Conservation (phyloP, 2,797 vertebrate genomes). For the Pteronotus mesoamericanus region DNA sequence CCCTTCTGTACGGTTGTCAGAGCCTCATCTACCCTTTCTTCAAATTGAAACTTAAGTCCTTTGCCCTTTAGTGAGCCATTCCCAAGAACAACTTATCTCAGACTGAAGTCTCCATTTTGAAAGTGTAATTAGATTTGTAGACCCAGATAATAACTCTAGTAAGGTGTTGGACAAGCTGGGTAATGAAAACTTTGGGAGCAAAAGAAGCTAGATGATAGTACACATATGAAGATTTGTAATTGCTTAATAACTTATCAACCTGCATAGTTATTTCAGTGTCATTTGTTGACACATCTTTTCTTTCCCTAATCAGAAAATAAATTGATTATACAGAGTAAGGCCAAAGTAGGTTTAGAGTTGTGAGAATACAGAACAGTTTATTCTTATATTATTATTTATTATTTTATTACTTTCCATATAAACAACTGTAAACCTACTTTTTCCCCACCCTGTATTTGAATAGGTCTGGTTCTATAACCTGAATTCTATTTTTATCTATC, state of each 20-base stretch:
- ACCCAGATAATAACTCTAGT: not conserved
- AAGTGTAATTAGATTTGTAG: conserved; percentile 22
- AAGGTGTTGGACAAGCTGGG: not conserved
- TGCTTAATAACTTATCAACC: not conserved
- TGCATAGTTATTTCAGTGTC: not conserved
- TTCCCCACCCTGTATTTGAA: not conserved
- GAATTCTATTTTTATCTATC: not conserved
- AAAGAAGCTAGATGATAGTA: not conserved
- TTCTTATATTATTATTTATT: not conserved
- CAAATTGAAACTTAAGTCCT: conserved; percentile 7
- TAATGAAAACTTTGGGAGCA: conserved; percentile 6
- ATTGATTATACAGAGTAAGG: not conserved
- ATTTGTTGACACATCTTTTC: conserved; percentile 25
- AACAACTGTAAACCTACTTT: not conserved
- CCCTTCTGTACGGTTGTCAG: not conserved
- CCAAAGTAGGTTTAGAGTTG: not conserved
- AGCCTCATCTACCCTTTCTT: not conserved
- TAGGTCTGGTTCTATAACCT: not conserved
- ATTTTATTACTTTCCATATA: not conserved
- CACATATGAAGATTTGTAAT: not conserved
- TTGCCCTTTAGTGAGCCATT: not conserved
- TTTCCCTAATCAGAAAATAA: not conserved
- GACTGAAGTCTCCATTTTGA: not conserved
- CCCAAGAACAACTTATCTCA: not conserved
- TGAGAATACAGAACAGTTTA: not conserved